Conservation (phyloP, 2,113 vertebrate species). For the Chloropsis cyanopogon region DNA sequence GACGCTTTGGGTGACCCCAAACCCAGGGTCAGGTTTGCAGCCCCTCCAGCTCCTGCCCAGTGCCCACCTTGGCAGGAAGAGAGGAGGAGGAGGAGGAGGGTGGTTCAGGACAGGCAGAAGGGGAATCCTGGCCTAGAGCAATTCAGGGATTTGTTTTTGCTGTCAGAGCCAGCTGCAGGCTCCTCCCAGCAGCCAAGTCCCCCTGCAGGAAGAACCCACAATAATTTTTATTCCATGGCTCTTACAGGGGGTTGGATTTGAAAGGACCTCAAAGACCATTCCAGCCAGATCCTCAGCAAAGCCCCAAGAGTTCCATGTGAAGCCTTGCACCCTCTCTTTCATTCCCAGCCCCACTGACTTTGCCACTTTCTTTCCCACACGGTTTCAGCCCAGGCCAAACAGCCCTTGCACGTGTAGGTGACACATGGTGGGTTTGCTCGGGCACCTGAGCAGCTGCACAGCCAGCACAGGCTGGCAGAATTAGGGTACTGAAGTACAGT, state of each 20-base stretch:
- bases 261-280: background rate
- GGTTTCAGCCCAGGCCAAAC: background rate
- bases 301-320: fast-evolving
- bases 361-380: background rate
- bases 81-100: background rate
- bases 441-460: background rate
- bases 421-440: background rate
- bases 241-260: background rate
- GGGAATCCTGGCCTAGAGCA: background rate
- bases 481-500: background rate
- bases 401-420: fast-evolving
- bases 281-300: background rate
- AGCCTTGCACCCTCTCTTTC: fast-evolving
- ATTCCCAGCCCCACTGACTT: background rate
- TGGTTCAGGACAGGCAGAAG: background rate
- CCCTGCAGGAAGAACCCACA: background rate
- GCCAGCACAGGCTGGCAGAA: background rate
- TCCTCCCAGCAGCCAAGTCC: background rate
- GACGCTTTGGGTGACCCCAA: fast-evolving
- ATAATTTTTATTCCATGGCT: background rate
- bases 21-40: background rate
- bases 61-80: background rate
- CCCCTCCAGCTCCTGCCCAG: background rate
- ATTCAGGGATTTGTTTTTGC: background rate
- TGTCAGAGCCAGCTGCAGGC: background rate